phyloP scores from a whole-genome alignment of 2,888 invertebrate species.

The Scrobipalpa costella region DNA sequence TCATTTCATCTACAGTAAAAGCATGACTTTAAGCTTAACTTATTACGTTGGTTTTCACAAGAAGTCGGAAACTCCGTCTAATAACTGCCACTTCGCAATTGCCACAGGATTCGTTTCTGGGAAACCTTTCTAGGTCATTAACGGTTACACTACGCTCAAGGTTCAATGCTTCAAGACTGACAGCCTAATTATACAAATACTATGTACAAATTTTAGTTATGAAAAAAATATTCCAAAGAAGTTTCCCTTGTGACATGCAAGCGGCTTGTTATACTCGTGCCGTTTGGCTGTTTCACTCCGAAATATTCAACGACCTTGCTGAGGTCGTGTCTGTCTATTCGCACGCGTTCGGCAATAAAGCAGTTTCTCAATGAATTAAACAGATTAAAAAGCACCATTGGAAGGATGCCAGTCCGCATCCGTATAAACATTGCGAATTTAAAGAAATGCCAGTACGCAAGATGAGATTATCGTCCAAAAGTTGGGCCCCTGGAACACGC shows the following conservation, averaged over 20 bases:
- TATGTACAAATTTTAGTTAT: conserved; percentile 24
- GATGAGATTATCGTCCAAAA: conserved; percentile 29
- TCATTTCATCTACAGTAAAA: neutral
- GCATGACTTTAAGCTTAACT: neutral
- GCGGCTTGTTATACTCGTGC: conserved; percentile 42
- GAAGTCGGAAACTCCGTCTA: neutral
- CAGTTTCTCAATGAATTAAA: conserved; percentile 75
- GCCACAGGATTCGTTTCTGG: conserved; percentile 39
- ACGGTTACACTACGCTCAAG: conserved; percentile 30
- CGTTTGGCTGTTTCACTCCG: conserved; percentile 36
- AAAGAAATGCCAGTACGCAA: conserved; percentile 75
- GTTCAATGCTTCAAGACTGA: conserved; percentile 29
- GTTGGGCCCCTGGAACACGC: conserved; percentile 24
- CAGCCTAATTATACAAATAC: conserved; percentile 31
- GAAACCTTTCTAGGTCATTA: conserved; percentile 29
- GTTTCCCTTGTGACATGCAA: conserved; percentile 40
- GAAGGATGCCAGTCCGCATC: conserved; percentile 67
- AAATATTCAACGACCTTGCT: conserved; percentile 64
- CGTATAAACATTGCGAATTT: conserved; percentile 75
- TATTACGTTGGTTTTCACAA: neutral
- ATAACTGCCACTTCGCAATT: conserved; percentile 35
- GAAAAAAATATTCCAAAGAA: conserved; percentile 39
- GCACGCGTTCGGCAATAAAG: conserved; percentile 67
- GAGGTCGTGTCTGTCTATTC: conserved; percentile 70
- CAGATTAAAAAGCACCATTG: conserved; percentile 77